These are phyloP conservation scores for Grammatotria lemairii DNA, from an alignment of 2,113 vertebrate species.

Conservation along the genomic window DNA sequence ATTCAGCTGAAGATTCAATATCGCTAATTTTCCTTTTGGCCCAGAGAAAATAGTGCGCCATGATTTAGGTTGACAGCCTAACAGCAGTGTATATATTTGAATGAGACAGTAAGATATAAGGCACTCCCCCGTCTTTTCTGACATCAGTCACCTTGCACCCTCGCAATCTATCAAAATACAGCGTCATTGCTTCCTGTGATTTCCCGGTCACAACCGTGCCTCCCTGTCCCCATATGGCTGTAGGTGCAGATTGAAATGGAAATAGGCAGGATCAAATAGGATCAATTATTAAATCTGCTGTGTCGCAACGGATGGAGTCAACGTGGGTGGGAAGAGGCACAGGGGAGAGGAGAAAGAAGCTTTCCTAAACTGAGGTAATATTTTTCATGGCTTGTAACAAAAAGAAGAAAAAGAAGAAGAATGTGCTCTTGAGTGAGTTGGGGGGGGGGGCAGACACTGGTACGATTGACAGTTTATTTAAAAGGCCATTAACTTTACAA, in stretches of 20 bases:
- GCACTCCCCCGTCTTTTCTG: not conserved
- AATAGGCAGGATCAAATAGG: constrained; percentile 62
- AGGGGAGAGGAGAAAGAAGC: not conserved
- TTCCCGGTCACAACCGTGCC: constrained; percentile 20
- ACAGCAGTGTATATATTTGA: constrained; percentile 54
- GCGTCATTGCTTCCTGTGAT: constrained; percentile 4
- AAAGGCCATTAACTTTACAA: constrained; percentile 77
- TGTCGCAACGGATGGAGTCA: constrained; percentile 36
- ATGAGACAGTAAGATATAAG: constrained; percentile 51
- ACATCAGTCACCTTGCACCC: constrained; percentile 45
- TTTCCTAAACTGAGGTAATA: constrained; percentile 15
- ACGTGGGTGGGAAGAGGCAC: not conserved
- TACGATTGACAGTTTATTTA: constrained; percentile 76
- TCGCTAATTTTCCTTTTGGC: constrained; percentile 65
- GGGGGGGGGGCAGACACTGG: not conserved
- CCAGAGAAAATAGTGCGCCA: constrained; percentile 24
- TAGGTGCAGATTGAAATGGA: constrained; percentile 63
- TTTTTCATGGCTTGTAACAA: constrained; percentile 19
- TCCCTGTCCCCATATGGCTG: not conserved
- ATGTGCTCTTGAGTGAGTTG: constrained; percentile 29
- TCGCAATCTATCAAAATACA: constrained; percentile 24
- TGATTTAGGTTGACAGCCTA: constrained; percentile 54
- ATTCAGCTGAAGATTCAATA: constrained; percentile 52
- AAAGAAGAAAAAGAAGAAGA: not conserved
- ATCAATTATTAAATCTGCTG: constrained; percentile 65